A percentile compares a stretch with the other conserved stretches of the same genome.
Evolutionary conservation across 1,140 invertebrate genomes (phyloP).

Genomic region (Gryon sp.): DNA sequence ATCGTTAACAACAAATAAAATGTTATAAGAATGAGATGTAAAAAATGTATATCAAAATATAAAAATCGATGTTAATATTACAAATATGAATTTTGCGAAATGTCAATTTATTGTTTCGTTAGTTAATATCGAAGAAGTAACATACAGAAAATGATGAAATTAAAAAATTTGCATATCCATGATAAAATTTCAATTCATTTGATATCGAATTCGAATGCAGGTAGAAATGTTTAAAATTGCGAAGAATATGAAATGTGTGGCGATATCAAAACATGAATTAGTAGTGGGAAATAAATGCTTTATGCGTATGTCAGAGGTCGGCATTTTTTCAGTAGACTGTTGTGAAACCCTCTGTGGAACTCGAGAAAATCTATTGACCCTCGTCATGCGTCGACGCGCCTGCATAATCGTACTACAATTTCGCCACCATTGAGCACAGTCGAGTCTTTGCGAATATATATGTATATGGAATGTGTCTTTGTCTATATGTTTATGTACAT

Average conservation of each 20-base stretch:
- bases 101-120: too few relatives aligned
- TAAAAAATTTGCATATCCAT: too few relatives aligned
- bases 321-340: conserved; percentile 37
- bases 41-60: too few relatives aligned
- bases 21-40: too few relatives aligned
- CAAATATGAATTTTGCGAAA: too few relatives aligned
- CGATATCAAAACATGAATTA: conserved; percentile 45
- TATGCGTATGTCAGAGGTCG: conserved; percentile 27
- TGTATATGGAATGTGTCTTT: conserved; percentile 23
- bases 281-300: conserved; percentile 35
- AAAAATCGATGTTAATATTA: too few relatives aligned
- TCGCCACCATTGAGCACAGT: conserved; percentile 28
- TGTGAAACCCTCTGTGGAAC: conserved; percentile 44
- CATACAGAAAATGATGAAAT: too few relatives aligned
- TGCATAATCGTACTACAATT: conserved; percentile 58
- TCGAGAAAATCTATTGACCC: conserved; percentile 63
- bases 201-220: background rate
- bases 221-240: conserved; percentile 6
- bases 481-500: conserved; percentile 28
- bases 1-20: too few relatives aligned
- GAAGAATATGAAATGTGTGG: conserved; percentile 6
- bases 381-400: conserved; percentile 60
- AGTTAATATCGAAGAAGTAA: too few relatives aligned
- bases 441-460: background rate
- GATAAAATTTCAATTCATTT: too few relatives aligned